Evolutionary conservation across 2,888 invertebrate species (phyloP), one percentile per base, ranked within the genome.

Genomic region (Agriopis aurantiaria): DNA sequence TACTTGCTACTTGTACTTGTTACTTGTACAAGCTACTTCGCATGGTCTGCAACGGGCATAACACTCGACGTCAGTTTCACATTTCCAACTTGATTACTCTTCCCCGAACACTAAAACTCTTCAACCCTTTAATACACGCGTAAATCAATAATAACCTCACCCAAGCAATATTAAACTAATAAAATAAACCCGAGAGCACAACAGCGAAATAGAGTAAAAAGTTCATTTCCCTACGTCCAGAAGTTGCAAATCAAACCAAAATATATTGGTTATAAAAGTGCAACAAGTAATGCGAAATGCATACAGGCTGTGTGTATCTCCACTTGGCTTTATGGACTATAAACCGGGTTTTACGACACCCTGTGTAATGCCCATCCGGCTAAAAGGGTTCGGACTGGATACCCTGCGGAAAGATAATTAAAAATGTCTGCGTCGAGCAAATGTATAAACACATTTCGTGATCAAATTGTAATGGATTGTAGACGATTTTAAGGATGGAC

Each of bases 241-340:
- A 80, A 91, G 93, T 93, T 89, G 85, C 93, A 93, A 93, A 93
- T 93, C 93, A 93, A 91, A 91, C 87, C 87, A 86, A 91, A 89
- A 92, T 93, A 92, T 93, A 93, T 93, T 89, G 93, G 91, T 90
- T 91, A 90, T 93, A 93, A 94, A 94, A 92, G 81, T 89, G 93
- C 94, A 93, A 94, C 93, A 93, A 93, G 92, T 93, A 92, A 73
- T 89, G 86, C 86, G 88, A 88, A 91, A 89, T 86, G 88, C 87
- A 88, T 85, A 85, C 86, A 83, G 82, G 78, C 83, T 80, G 82
- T 84, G 81, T 89, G 90, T 92, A 91, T 91, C 88, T 88, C 90
- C 92, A 93, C 93, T 93, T 92, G 92, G 85, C 85, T 94, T 94
- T 93, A 94, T 92, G 84, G 90, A 72, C 87, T 78, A 90, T 94